Conservation (phyloP, 2,888 invertebrate species). For the Oconnorella tubifera region DNA sequence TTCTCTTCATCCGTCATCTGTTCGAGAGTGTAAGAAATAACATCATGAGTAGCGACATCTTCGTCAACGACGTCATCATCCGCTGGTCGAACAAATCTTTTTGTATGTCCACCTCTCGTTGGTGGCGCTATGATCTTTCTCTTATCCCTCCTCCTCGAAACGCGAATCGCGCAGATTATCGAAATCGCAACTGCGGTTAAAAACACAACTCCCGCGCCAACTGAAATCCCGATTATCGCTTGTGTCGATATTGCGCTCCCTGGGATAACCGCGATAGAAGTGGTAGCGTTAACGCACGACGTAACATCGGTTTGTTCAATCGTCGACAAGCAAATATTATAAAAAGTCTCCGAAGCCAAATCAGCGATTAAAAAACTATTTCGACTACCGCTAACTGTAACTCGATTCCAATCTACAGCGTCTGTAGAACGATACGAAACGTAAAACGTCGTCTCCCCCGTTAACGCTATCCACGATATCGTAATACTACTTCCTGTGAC, state of each 20-base stretch:
- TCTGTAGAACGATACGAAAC: background rate
- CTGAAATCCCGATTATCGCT: constrained; percentile 4
- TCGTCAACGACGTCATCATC: background rate
- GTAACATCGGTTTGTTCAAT: background rate
- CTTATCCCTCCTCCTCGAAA: background rate
- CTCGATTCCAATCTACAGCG: background rate
- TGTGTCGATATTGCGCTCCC: background rate
- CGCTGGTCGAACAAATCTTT: constrained; percentile 1
- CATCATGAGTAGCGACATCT: background rate
- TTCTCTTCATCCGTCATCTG: constrained; percentile 24
- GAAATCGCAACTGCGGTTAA: background rate
- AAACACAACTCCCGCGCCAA: background rate
- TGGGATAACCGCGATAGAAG: background rate
- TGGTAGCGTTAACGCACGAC: background rate
- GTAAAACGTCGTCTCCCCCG: background rate
- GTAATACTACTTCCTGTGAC: background rate
- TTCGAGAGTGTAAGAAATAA: constrained; percentile 20
- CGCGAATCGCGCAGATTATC: background rate
- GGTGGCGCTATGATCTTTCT: background rate
- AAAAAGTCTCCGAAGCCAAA: background rate
- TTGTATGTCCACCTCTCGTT: constrained; percentile 9
- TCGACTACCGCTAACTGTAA: background rate
- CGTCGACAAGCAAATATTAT: background rate
- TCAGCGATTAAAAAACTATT: background rate
- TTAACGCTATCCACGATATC: background rate